These are phyloP conservation scores for Triplophysa tibetana DNA, from an alignment of 2,113 vertebrate species.

Conservation along the genomic window DNA sequence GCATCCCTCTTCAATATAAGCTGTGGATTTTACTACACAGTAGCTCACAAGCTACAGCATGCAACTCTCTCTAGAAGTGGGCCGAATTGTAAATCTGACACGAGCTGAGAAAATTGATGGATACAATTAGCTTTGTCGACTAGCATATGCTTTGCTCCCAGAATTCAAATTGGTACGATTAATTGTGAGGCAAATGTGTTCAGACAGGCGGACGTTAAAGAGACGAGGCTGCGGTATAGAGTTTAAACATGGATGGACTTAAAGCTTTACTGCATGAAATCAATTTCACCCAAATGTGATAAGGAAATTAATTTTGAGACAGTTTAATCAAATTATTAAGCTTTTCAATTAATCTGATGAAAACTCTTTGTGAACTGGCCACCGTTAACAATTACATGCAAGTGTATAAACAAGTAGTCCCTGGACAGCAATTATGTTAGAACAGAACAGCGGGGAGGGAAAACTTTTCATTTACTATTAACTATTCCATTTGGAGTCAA, in stretches of 20 bases:
- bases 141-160: slow-evolving; percentile 50
- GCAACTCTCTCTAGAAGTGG: neutral
- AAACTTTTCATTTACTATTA: slow-evolving; percentile 16
- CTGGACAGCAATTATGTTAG: slow-evolving; percentile 33
- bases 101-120: slow-evolving; percentile 50
- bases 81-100: slow-evolving; percentile 4
- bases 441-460: neutral
- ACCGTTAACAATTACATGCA: slow-evolving; percentile 70
- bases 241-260: slow-evolving; percentile 56
- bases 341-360: slow-evolving; percentile 80
- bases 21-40: neutral
- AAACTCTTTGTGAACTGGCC: slow-evolving; percentile 69
- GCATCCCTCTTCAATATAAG: neutral
- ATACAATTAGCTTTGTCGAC: slow-evolving; percentile 46
- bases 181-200: slow-evolving; percentile 67
- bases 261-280: slow-evolving; percentile 59
- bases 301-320: slow-evolving; percentile 74
- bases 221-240: slow-evolving; percentile 38
- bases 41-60: neutral
- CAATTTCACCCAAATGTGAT: slow-evolving; percentile 52
- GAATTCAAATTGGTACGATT: slow-evolving; percentile 63
- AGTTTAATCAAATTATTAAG: slow-evolving; percentile 79
- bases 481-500: slow-evolving; percentile 22
- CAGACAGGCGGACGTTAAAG: slow-evolving; percentile 60
- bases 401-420: slow-evolving; percentile 26